Base-by-base conservation (phyloP, 2,888 invertebrate species). In the Dasysyrphus tricinctus region DNA sequence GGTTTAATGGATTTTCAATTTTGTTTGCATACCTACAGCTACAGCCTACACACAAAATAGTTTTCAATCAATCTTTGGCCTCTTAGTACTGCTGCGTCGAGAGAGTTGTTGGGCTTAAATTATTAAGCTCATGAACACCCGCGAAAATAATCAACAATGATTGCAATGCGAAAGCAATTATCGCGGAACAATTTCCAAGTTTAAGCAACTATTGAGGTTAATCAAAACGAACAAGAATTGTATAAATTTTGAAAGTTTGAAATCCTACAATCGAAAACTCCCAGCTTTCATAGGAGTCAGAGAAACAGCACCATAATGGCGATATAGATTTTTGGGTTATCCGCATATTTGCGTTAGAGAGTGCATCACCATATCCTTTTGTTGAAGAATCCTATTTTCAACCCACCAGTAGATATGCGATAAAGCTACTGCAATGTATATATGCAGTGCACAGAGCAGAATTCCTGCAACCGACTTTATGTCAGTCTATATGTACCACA, bases 81-180 rank as follows among this genome's bases (percentile, higher is more conserved):
- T 74, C 32, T 11, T 29, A 16, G 11, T 37, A n/a, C n/a, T n/a
- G 5, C 29, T 19, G 29, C 47, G 3, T 49, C 14, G 19, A 49
- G 19, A 19, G 6, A 8, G 14, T 5, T 7, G 4, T 7, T 32
- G 19, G 29, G 16, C 19, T 37, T 3, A 16, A 57, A 57, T 37
- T 29, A 57, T 37, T 29, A 24, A 39, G 42, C 39, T 54, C 44
- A 59, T 39, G 16, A 32, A 29, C 49, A 32, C 49, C 57, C 67
- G 57, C 67, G 49, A 44, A 78, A 42, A 61, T 51, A 78, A 69
- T 34, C 61, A 70, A 29, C 61, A 78, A 70, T 70, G 70, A 63
- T 78, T 78, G 70, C 78, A 70, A 78, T 78, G 32, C 78, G 70
- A 70, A 78, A 78, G 61, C 78, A 78, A 78, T 78, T 78, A 70